These are phyloP conservation scores for Myotis lucifugus DNA, from an alignment of 2,113 vertebrate genomes.

Conservation along the genomic window DNA sequence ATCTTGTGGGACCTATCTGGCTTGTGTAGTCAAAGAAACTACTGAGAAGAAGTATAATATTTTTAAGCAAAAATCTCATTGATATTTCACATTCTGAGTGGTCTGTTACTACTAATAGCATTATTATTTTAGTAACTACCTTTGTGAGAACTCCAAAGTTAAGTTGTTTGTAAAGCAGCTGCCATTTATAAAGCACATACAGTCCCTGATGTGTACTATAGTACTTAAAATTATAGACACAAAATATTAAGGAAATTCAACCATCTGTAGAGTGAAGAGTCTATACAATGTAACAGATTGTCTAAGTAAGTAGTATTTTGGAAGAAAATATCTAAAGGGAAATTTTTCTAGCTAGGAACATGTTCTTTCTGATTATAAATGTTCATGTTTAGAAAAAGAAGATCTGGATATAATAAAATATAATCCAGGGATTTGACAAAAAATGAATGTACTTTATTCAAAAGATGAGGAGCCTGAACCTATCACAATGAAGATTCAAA, in stretches of 20 bases:
- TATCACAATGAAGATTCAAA: conserved; percentile 31
- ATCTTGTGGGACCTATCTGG: neutral
- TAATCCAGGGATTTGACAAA: neutral
- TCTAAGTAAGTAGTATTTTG: conserved; percentile 67
- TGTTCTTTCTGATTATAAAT: conserved; percentile 63
- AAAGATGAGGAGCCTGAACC: conserved; percentile 14
- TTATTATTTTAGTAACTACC: conserved; percentile 62
- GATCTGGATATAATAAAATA: conserved; percentile 29
- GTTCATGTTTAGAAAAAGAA: conserved; percentile 56
- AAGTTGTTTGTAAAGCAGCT: conserved; percentile 57
- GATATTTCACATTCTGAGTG: conserved; percentile 50
- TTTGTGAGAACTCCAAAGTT: conserved; percentile 37
- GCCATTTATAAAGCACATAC: conserved; percentile 47
- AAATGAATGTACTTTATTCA: conserved; percentile 46
- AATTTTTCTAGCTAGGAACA: conserved; percentile 53
- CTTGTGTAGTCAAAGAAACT: conserved; percentile 42
- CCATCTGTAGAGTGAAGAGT: conserved; percentile 60
- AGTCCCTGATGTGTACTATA: conserved; percentile 23
- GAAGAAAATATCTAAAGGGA: conserved; percentile 59
- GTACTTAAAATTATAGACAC: conserved; percentile 52
- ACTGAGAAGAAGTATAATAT: neutral
- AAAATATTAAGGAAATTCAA: conserved; percentile 46
- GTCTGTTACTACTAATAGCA: conserved; percentile 14
- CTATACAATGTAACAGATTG: conserved; percentile 66
- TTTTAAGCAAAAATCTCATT: conserved; percentile 43